Evolutionary conservation across 2,888 invertebrate species (phyloP).

Genomic region (Philhelius pedissequus): DNA sequence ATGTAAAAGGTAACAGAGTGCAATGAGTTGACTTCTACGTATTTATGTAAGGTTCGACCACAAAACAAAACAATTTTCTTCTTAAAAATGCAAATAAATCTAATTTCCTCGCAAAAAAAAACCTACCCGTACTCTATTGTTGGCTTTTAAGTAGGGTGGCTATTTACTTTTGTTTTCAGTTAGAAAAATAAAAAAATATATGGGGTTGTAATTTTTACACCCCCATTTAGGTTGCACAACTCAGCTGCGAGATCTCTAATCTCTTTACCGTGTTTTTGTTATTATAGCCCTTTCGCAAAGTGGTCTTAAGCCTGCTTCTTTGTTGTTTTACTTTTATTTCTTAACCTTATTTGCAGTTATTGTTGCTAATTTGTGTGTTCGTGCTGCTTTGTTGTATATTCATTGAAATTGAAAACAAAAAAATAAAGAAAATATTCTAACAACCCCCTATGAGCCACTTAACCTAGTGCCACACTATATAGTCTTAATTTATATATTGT

Average conservation of each 20-base stretch:
- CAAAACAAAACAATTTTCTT: not conserved
- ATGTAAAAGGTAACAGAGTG: constrained; percentile 18
- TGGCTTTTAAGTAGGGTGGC: constrained; percentile 16
- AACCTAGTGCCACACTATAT: constrained; percentile 37
- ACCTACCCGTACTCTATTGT: not conserved
- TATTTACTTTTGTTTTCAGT: constrained; percentile 44
- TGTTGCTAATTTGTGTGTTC: constrained; percentile 43
- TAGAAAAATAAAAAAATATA: not conserved
- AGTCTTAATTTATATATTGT: constrained; percentile 3
- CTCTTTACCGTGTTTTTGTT: constrained; percentile 34
- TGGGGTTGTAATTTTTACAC: constrained; percentile 42
- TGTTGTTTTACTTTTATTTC: not conserved
- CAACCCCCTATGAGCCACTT: constrained; percentile 31
- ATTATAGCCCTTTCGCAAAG: constrained; percentile 33
- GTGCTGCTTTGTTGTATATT: constrained; percentile 23
- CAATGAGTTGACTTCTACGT: constrained; percentile 3
- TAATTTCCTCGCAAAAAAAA: constrained; percentile 23
- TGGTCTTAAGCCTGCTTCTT: constrained; percentile 24
- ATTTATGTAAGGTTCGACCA: constrained; percentile 4
- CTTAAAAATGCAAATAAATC: constrained; percentile 35
- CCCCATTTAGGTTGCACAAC: not conserved
- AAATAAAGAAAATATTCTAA: not conserved
- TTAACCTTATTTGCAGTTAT: constrained; percentile 39
- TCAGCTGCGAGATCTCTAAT: constrained; percentile 15
- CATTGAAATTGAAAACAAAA: not conserved